Evolutionary conservation across 2,888 invertebrate species (phyloP).

Genomic region (Mythimna pallens): DNA sequence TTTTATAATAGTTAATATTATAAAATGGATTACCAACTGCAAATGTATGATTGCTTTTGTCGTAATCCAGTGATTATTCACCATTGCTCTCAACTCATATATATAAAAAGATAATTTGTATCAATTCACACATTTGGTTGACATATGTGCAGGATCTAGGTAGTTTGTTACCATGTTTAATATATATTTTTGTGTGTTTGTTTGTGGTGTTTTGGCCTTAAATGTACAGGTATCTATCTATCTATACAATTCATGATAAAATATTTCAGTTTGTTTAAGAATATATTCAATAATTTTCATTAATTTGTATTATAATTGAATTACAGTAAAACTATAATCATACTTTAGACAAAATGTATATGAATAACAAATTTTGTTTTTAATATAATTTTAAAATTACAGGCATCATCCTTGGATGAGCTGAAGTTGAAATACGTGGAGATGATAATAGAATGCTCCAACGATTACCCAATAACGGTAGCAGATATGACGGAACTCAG

Average conservation of each 20-base stretch:
- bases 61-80: constrained; percentile 46
- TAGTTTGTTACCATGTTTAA: constrained; percentile 49
- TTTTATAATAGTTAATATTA: constrained; percentile 28
- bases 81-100: constrained; percentile 64
- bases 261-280: not conserved
- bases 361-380: too few species aligned
- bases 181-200: constrained; percentile 20
- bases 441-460: constrained; percentile 73
- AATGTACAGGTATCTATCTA: constrained; percentile 42
- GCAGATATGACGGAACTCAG: constrained; percentile 73
- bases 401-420: constrained; percentile 66
- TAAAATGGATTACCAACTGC: constrained; percentile 52
- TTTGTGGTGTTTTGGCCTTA: constrained; percentile 36
- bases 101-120: constrained; percentile 66
- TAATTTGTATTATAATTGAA: not conserved
- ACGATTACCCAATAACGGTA: constrained; percentile 67
- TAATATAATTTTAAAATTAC: constrained; percentile 14
- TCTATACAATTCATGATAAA: not conserved
- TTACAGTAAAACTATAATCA: not conserved
- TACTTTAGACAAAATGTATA: too few species aligned
- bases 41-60: constrained; percentile 44
- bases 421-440: constrained; percentile 73
- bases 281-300: not conserved
- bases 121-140: constrained; percentile 76
- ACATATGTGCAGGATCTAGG: constrained; percentile 24